phyloP scores from a whole-genome alignment of 2,113 vertebrate genomes.

The Pseudonaja textilis region DNA sequence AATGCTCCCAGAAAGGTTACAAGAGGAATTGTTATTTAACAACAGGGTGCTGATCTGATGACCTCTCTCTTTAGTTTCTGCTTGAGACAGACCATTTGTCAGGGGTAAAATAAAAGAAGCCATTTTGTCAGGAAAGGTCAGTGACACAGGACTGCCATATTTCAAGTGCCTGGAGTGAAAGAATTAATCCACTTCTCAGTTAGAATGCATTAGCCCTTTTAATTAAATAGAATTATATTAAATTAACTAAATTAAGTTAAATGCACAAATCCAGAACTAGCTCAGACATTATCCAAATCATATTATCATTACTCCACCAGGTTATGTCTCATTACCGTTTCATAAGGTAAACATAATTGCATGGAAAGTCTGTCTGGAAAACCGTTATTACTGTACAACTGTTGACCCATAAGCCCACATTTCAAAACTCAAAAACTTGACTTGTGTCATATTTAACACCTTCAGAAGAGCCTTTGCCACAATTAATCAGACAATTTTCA shows the following conservation, averaged over 20 bases:
- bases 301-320: not conserved
- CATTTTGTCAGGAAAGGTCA: not conserved
- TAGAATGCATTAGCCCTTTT: not conserved
- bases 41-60: not conserved
- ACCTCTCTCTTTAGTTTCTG: not conserved
- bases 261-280: not conserved
- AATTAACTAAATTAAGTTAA: not conserved
- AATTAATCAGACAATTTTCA: not conserved
- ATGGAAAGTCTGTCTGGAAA: not conserved
- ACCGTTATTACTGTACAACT: not conserved
- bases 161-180: not conserved
- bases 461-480: not conserved
- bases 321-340: not conserved
- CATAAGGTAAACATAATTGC: not conserved
- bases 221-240: not conserved
- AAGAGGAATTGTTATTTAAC: conserved; percentile 12
- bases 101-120: not conserved
- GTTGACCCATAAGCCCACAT: not conserved
- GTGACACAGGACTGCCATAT: not conserved
- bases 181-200: not conserved
- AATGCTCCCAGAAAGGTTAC: not conserved
- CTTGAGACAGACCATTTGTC: not conserved
- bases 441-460: not conserved
- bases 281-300: not conserved
- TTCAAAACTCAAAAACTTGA: not conserved